Evolutionary conservation across 2,113 vertebrate genomes (phyloP).

Genomic region (Solea senegalensis): DNA sequence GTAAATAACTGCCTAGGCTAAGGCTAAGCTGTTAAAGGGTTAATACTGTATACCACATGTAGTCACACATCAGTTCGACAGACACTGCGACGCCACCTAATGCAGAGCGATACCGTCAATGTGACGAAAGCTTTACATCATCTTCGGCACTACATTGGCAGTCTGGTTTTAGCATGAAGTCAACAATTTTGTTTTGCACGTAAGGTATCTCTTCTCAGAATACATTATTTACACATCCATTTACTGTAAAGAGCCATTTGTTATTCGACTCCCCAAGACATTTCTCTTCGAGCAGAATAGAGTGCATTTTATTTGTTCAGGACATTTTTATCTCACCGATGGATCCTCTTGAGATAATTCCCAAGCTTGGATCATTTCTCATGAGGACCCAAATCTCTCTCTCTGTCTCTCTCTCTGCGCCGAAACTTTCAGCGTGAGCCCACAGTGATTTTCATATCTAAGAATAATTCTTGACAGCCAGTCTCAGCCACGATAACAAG

Average conservation of each 20-base stretch:
- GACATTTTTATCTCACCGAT: constrained; percentile 32
- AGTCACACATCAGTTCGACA: not conserved
- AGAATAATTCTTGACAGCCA: constrained; percentile 52
- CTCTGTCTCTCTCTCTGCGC: not conserved
- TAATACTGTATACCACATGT: not conserved
- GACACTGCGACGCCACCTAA: not conserved
- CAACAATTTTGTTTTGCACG: not conserved
- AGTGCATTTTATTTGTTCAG: constrained; percentile 11
- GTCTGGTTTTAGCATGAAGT: not conserved
- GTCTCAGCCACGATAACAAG: constrained; percentile 34
- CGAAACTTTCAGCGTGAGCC: constrained; percentile 31
- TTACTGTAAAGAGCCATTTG: not conserved
- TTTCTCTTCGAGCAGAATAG: not conserved
- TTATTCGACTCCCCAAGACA: not conserved
- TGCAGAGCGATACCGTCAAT: not conserved
- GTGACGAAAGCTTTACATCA: not conserved
- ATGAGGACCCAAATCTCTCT: constrained; percentile 27
- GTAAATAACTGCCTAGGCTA: too few relatives aligned
- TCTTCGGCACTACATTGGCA: not conserved
- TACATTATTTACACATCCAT: not conserved
- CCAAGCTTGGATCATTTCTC: constrained; percentile 37
- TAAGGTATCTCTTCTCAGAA: not conserved
- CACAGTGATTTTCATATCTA: constrained; percentile 46
- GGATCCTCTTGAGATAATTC: constrained; percentile 31
- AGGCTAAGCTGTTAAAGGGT: not conserved